Evolutionary conservation across 2,113 vertebrate genomes (phyloP).

Genomic region (Nothoprocta pentlandii): DNA sequence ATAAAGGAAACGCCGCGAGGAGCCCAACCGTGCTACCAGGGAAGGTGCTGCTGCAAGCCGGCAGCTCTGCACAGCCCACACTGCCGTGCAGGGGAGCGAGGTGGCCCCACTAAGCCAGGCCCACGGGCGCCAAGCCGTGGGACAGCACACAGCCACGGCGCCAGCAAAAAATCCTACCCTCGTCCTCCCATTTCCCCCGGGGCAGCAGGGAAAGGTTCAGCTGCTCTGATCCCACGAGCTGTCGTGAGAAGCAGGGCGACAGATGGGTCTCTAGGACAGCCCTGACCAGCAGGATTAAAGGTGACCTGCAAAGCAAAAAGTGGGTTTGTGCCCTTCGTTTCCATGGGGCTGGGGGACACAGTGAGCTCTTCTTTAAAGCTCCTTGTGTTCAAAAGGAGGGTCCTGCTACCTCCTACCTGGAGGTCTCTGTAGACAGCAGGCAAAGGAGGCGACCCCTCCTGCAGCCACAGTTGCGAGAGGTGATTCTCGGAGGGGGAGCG

Average conservation of each 20-base stretch:
- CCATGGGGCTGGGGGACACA: background rate
- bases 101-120: background rate
- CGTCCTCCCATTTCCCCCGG: background rate
- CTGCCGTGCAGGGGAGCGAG: background rate
- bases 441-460: no score
- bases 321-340: background rate
- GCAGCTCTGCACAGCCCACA: background rate
- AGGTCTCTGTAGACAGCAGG: background rate
- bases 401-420: background rate
- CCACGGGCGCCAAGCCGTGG: background rate
- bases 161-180: background rate
- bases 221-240: background rate
- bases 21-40: background rate
- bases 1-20: rapidly evolving
- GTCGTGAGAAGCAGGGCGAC: background rate
- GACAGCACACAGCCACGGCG: rapidly evolving
- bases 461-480: background rate
- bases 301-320: background rate
- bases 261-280: background rate
- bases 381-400: background rate
- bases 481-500: background rate
- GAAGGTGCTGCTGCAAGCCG: background rate
- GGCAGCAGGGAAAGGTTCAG: background rate
- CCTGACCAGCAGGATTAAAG: rapidly evolving
- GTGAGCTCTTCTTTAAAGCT: background rate